phyloP scores from a whole-genome alignment of 1,140 invertebrate genomes.

The Trichonephila clavata region DNA sequence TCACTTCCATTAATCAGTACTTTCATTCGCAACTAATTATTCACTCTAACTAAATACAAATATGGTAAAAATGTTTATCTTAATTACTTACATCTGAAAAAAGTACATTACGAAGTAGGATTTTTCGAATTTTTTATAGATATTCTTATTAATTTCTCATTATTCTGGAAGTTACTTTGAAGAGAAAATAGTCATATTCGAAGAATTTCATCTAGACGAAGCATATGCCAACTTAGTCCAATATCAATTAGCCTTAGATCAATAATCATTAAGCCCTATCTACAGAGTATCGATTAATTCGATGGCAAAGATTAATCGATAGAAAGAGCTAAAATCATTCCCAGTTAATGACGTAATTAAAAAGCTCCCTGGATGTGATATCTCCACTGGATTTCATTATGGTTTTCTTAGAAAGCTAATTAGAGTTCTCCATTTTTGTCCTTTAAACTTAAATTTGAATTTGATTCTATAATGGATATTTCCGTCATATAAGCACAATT shows the following conservation, averaged over 20 bases:
- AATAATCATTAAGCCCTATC: constrained; percentile 63
- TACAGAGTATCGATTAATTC: constrained; percentile 64
- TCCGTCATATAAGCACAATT: too few relatives aligned
- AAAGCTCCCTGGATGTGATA: constrained; percentile 39
- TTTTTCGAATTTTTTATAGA: neutral
- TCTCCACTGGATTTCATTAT: constrained; percentile 59
- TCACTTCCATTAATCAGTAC: neutral
- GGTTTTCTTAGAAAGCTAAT: constrained; percentile 51
- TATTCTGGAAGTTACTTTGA: neutral
- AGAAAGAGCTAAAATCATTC: constrained; percentile 60
- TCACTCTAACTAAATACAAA: neutral
- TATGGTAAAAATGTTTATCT: neutral
- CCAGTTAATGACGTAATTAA: constrained; percentile 71
- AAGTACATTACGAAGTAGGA: neutral
- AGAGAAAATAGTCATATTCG: neutral
- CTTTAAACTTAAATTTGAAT: neutral
- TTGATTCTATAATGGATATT: too few relatives aligned
- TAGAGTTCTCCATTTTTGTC: constrained; percentile 62
- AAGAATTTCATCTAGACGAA: neutral
- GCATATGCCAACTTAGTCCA: neutral
- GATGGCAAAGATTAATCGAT: constrained; percentile 66
- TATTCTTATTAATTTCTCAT: neutral
- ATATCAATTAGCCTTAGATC: constrained; percentile 55
- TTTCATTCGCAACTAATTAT: neutral
- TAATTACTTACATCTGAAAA: neutral